phyloP scores from a whole-genome alignment of 2,888 invertebrate species.

The Eupithecia insigniata region DNA sequence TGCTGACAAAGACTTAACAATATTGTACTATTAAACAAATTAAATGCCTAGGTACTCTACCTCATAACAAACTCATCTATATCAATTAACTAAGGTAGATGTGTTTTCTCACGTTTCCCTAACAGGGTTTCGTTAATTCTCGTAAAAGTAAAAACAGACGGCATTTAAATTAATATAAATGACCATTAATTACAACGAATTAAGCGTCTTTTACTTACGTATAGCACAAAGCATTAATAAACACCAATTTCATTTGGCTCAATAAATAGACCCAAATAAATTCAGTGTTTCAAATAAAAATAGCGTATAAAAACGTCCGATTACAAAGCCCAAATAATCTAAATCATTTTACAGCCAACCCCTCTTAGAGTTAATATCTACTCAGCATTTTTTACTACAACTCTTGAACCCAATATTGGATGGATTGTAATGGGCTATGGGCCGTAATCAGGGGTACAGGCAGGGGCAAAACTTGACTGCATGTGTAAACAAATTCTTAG shows the following conservation, averaged over 20 bases:
- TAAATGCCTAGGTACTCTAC: background rate
- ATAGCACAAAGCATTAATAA: background rate
- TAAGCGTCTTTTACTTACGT: background rate
- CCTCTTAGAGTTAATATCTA: slow-evolving; percentile 42
- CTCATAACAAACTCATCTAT: slow-evolving; percentile 20
- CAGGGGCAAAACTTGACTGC: slow-evolving; percentile 15
- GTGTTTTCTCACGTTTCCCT: background rate
- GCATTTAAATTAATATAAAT: background rate
- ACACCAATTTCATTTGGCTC: background rate
- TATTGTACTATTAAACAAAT: background rate
- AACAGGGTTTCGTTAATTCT: background rate
- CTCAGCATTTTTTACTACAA: slow-evolving; percentile 39
- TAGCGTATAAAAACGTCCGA: slow-evolving; percentile 26
- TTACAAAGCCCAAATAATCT: slow-evolving; percentile 36
- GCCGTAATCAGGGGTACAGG: slow-evolving; percentile 20
- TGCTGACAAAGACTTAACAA: no score
- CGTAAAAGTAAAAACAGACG: background rate
- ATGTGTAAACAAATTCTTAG: background rate
- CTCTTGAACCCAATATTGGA: slow-evolving; percentile 39
- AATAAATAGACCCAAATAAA: slow-evolving; percentile 23
- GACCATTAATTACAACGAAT: slow-evolving; percentile 1
- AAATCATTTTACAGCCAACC: slow-evolving; percentile 43
- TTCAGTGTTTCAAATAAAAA: slow-evolving; percentile 19
- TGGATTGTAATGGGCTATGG: slow-evolving; percentile 23
- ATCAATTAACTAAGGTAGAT: slow-evolving; percentile 21